These are phyloP conservation scores for Perognathus longimembris DNA, from an alignment of 2,113 vertebrate species.

Conservation along the genomic window DNA sequence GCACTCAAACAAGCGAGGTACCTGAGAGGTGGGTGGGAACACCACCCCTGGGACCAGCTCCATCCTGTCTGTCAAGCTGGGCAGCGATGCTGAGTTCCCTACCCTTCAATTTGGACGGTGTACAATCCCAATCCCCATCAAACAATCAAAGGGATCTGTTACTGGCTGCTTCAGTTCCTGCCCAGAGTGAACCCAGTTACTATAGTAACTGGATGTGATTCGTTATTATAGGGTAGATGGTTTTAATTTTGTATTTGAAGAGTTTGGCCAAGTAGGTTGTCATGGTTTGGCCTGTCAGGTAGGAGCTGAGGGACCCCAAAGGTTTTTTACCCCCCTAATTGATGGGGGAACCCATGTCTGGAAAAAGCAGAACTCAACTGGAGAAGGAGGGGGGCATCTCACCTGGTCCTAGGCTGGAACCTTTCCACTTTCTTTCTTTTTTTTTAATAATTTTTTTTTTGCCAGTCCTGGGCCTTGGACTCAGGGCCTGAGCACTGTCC, in stretches of 20 bases:
- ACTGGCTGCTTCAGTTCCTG: slow-evolving; percentile 38
- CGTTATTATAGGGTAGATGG: slow-evolving; percentile 32
- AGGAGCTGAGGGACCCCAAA: slow-evolving; percentile 25
- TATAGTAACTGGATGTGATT: slow-evolving; percentile 71
- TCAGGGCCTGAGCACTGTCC: no score
- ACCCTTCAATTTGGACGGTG: not conserved
- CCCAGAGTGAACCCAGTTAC: slow-evolving; percentile 81
- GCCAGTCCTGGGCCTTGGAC: no score
- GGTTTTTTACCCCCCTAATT: not conserved
- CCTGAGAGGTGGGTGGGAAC: not conserved
- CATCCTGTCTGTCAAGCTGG: not conserved
- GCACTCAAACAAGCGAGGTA: not conserved
- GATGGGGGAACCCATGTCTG: not conserved
- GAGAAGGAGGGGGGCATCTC: not conserved
- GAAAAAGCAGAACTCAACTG: not conserved
- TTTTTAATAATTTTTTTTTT: no score
- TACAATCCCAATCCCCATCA: not conserved
- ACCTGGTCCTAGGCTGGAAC: not conserved
- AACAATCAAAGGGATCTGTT: slow-evolving; percentile 50
- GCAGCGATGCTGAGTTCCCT: not conserved
- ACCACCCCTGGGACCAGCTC: fast-evolving
- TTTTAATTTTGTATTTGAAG: slow-evolving; percentile 60
- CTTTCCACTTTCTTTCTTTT: not conserved
- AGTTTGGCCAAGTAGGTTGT: slow-evolving; percentile 36
- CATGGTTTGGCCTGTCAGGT: slow-evolving; percentile 30